A percentile compares a stretch with the other conserved stretches of the same genome.
Conservation (phyloP, 2,113 vertebrate species). For the Lethenteron reissneri region DNA sequence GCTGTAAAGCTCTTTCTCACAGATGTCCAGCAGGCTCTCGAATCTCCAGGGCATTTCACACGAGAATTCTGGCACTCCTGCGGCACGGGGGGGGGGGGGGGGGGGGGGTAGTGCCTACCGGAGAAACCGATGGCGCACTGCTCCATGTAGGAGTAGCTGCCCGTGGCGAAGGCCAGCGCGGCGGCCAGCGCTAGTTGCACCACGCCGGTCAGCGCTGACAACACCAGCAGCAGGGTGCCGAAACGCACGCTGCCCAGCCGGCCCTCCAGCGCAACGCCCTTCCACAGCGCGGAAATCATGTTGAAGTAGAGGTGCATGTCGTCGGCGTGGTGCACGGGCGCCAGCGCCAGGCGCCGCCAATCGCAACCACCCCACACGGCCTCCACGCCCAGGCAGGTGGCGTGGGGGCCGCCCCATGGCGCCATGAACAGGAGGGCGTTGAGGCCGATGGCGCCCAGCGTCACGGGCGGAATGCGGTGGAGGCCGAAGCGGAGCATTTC, state of each 20-base stretch:
- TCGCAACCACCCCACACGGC: slow-evolving; percentile 30
- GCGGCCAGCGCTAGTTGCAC: slow-evolving; percentile 48
- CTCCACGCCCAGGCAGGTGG: slow-evolving; percentile 50
- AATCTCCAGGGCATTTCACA: too few relatives aligned
- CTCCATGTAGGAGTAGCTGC: slow-evolving; percentile 31
- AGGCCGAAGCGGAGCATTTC: slow-evolving; percentile 52
- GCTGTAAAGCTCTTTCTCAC: slow-evolving; percentile 7
- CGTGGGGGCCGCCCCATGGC: slow-evolving; percentile 29
- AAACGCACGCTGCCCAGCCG: slow-evolving; percentile 49
- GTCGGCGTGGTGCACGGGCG: slow-evolving; percentile 55
- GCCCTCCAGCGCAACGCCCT: slow-evolving; percentile 47
- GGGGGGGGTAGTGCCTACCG: slow-evolving; percentile 28
- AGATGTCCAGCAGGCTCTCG: background rate
- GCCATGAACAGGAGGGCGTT: slow-evolving; percentile 56
- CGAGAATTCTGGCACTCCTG: too few relatives aligned
- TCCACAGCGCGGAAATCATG: slow-evolving; percentile 76
- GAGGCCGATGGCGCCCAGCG: slow-evolving; percentile 39
- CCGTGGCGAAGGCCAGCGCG: slow-evolving; percentile 23
- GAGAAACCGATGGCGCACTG: slow-evolving; percentile 74
- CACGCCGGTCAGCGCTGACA: slow-evolving; percentile 49
- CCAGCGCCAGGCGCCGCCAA: slow-evolving; percentile 55
- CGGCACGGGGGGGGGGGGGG: too few relatives aligned
- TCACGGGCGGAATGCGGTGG: slow-evolving; percentile 59
- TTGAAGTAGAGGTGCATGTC: slow-evolving; percentile 91
- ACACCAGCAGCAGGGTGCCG: slow-evolving; percentile 37